phyloP scores from a whole-genome alignment of 2,888 invertebrate genomes.

The Stomorhina lunata region DNA sequence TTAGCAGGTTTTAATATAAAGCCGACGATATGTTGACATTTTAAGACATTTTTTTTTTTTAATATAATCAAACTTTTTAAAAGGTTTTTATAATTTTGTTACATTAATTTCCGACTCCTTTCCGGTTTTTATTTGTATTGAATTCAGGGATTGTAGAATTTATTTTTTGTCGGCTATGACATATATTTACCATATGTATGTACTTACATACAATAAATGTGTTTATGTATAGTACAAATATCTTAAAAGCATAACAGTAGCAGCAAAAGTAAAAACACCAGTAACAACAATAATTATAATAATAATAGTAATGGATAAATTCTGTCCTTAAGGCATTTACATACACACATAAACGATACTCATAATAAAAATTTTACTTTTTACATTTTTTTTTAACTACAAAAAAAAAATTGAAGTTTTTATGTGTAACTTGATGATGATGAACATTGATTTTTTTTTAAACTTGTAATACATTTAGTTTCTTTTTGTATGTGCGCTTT shows the following conservation, averaged over 20 bases:
- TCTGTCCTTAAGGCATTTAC: conserved; percentile 27
- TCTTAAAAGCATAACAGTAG: neutral
- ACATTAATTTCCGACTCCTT: too few relatives aligned
- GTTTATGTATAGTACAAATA: neutral
- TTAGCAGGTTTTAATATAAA: too few relatives aligned
- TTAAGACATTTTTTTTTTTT: too few relatives aligned
- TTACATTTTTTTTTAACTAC: neutral
- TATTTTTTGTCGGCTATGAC: too few relatives aligned
- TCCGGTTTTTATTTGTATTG: too few relatives aligned
- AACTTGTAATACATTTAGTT: neutral
- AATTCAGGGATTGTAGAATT: too few relatives aligned
- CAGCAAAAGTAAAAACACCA: neutral
- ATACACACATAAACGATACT: neutral
- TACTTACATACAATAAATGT: too few relatives aligned
- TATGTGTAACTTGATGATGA: too few relatives aligned
- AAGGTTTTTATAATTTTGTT: too few relatives aligned
- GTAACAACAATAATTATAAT: neutral
- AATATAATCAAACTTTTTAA: too few relatives aligned
- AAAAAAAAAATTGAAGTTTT: neutral
- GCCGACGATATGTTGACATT: too few relatives aligned
- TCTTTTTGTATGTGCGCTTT: neutral
- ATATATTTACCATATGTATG: too few relatives aligned
- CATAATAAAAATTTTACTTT: neutral
- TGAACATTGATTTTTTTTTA: conserved; percentile 13
- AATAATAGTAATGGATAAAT: conserved; percentile 21